These are phyloP conservation scores for Plagodis pulveraria DNA, from an alignment of 2,888 invertebrate species.

Conservation along the genomic window DNA sequence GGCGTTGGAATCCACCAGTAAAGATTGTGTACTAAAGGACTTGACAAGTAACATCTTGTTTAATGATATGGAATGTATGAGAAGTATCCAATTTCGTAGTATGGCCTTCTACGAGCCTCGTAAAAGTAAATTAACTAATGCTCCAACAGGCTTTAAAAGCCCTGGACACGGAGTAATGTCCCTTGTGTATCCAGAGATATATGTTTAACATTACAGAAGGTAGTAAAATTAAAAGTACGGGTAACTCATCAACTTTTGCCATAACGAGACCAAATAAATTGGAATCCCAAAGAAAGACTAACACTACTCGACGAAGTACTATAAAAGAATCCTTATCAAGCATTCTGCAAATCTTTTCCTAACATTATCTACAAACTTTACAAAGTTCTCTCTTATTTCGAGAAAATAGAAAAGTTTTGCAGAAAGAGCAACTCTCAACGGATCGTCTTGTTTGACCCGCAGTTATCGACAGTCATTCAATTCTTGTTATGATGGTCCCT, in stretches of 20 bases:
- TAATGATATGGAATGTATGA: neutral
- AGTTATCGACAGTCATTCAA: slow-evolving; percentile 36
- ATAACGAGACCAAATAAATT: neutral
- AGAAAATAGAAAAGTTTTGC: slow-evolving; percentile 27
- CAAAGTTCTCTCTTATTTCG: slow-evolving; percentile 21
- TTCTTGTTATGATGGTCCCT: slow-evolving; percentile 33
- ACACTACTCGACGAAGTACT: neutral
- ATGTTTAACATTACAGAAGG: slow-evolving; percentile 1
- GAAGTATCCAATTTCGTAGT: slow-evolving; percentile 48
- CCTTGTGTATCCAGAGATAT: slow-evolving; percentile 1
- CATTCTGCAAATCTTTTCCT: slow-evolving; percentile 21
- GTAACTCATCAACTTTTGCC: too few relatives aligned
- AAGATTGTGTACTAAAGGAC: too few relatives aligned
- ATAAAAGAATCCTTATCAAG: slow-evolving; percentile 10
- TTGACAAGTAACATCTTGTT: neutral
- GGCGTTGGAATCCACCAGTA: too few relatives aligned
- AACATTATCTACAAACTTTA: slow-evolving; percentile 31
- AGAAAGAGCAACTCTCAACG: slow-evolving; percentile 33
- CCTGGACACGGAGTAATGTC: slow-evolving; percentile 4
- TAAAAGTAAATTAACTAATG: slow-evolving; percentile 59
- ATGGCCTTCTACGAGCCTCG: slow-evolving; percentile 48
- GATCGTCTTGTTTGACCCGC: slow-evolving; percentile 35
- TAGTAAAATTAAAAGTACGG: neutral
- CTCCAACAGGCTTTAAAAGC: slow-evolving; percentile 27
- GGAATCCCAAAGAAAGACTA: neutral